phyloP scores from a whole-genome alignment of 2,888 invertebrate genomes.

The Ormyrus nitidulus region DNA sequence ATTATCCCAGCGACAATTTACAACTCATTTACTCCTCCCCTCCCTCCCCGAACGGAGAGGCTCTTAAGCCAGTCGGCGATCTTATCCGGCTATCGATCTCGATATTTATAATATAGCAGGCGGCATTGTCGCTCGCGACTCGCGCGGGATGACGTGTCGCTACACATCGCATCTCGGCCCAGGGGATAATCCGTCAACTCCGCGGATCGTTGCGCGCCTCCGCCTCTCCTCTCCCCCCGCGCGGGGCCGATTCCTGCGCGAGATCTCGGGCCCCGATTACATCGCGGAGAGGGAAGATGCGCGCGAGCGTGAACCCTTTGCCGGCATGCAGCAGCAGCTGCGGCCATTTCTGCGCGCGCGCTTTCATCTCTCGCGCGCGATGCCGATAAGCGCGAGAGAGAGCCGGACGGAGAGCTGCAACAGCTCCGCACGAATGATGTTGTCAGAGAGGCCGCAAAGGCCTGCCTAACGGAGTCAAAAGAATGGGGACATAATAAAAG shows the following conservation, averaged over 20 bases:
- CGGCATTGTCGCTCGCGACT: conserved; percentile 27
- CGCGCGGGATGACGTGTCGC: conserved; percentile 24
- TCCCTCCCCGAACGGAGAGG: neutral
- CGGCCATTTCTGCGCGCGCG: neutral
- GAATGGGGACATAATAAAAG: conserved; percentile 46
- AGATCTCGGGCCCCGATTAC: too few relatives aligned
- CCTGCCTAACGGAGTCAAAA: conserved; percentile 38
- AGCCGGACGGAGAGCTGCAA: too few relatives aligned
- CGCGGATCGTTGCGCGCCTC: neutral
- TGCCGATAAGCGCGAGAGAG: neutral
- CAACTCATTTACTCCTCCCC: conserved; percentile 39
- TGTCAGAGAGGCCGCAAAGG: conserved; percentile 11
- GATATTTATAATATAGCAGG: conserved; percentile 35
- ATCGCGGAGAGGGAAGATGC: too few relatives aligned
- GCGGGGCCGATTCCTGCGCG: too few relatives aligned
- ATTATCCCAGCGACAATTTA: conserved; percentile 45
- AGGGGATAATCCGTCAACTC: conserved; percentile 39
- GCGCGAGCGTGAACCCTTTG: too few relatives aligned
- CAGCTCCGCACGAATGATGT: conserved; percentile 8
- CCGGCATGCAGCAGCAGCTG: too few relatives aligned
- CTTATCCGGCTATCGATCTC: conserved; percentile 35
- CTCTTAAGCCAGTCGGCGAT: conserved; percentile 37
- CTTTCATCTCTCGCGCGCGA: conserved; percentile 2
- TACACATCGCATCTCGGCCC: neutral
- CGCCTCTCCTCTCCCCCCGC: too few relatives aligned